Base-by-base conservation (phyloP, 2,113 vertebrate species). In the Miniopterus natalensis region DNA sequence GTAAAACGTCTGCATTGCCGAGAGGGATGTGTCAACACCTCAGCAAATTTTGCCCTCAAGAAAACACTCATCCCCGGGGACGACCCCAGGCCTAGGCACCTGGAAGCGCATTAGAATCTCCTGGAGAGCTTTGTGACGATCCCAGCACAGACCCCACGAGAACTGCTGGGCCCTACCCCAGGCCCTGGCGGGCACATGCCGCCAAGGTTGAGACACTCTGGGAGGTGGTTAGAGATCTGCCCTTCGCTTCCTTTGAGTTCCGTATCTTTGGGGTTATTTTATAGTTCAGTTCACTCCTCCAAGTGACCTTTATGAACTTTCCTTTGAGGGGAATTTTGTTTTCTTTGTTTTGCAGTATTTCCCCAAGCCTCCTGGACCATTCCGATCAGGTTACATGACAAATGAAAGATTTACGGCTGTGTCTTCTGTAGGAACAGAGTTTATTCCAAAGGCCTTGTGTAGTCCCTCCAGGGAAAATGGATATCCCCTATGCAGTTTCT, bases 401-500 rank as follows among this genome's bases (percentile, higher is more conserved):
- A 90, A 66, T 17, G 55, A n/a, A 55, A 42, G 49, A 23, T 57
- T 57, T 25, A 27, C 0, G 10, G 11, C 77, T 29, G 36, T 17
- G 25, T 81, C 25, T 91, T 73, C 66, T 81, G 68, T 27, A 73
- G 45, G 63, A 15, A 9, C 47, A 8, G 71, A 57, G 71, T 59
- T 84, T 71, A 47, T 92, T 55, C 80, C 31, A 40, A 31, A 51
- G 15, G 71, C 36, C 80, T 40, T 25, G 29, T 77, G 8, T 84
- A 51, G 36, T 14, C 57, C 65, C 71, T 40, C 0, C 25, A n/a
- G 68, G 40, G 74, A 75, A 80, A 79, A 15, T 18, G 18, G 84
- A 70, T 73, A 57, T 27, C n/a, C 88, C 75, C 0, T 66, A 23
- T 25, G 42, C 71, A 59, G 88, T 95, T 91, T 91, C 77, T 65